Conservation (phyloP, 1,140 invertebrate genomes). For the Piezodorus guildinii region DNA sequence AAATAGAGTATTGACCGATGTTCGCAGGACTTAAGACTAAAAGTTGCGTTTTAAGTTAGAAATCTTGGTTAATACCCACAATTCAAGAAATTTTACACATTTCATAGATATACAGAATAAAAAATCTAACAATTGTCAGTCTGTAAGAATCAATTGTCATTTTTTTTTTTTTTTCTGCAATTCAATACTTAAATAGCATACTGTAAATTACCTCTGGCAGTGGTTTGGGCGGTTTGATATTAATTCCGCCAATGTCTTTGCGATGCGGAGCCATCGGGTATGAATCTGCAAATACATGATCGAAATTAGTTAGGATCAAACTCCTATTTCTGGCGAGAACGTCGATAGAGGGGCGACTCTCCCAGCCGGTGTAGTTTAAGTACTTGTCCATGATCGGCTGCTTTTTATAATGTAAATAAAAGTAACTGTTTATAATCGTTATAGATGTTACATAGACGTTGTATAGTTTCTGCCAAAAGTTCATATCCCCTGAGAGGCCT, state of each 20-base stretch:
- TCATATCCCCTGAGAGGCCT: constrained; percentile 24
- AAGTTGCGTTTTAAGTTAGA: too few species aligned
- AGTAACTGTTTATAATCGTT: neutral
- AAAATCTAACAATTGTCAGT: too few species aligned
- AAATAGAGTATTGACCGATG: too few species aligned
- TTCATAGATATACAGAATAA: too few species aligned
- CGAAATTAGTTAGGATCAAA: constrained; percentile 31
- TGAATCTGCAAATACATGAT: constrained; percentile 21
- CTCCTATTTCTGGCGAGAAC: constrained; percentile 23
- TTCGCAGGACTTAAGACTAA: too few species aligned
- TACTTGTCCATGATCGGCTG: neutral
- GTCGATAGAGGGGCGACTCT: constrained; percentile 34
- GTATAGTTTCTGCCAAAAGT: constrained; percentile 17
- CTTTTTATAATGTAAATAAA: neutral
- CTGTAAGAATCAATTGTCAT: too few species aligned
- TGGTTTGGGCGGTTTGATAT: constrained; percentile 43
- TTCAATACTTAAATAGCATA: too few species aligned
- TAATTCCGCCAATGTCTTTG: constrained; percentile 52
- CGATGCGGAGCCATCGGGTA: constrained; percentile 16
- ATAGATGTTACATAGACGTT: neutral
- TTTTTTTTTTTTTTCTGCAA: too few species aligned
- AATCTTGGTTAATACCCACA: too few species aligned
- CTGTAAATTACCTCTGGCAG: constrained; percentile 41
- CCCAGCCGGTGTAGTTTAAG: neutral
- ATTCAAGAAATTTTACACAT: too few species aligned